These are phyloP conservation scores for Python bivittatus DNA, from an alignment of 2,113 vertebrate species.

Conservation along the genomic window DNA sequence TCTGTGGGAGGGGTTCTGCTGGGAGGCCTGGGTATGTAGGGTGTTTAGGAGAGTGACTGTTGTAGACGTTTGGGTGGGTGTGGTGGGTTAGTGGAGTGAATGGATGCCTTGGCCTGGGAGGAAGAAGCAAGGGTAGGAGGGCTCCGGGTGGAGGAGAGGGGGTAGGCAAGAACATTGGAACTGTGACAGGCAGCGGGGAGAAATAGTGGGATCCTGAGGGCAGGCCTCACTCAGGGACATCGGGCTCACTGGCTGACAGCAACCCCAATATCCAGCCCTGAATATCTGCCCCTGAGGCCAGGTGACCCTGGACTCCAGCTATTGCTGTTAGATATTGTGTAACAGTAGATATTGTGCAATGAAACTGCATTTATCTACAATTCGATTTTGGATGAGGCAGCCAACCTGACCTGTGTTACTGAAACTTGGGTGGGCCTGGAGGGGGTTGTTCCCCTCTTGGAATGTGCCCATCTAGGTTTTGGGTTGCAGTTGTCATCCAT, in stretches of 20 bases:
- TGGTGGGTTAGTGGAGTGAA: not conserved
- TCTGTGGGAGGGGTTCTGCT: not conserved
- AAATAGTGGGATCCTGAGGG: not conserved
- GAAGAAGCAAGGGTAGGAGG: not conserved
- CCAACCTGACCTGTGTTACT: too few relatives aligned
- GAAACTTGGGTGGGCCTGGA: not conserved
- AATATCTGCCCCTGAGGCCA: too few relatives aligned
- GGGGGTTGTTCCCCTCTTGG: not conserved
- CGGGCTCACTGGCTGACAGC: not conserved
- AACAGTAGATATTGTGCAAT: not conserved
- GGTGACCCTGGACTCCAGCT: not conserved
- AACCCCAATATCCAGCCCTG: too few relatives aligned
- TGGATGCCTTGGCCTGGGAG: not conserved
- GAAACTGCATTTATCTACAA: not conserved
- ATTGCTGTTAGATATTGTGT: too few relatives aligned
- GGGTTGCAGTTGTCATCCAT: not conserved
- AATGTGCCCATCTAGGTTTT: not conserved
- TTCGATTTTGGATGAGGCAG: too few relatives aligned
- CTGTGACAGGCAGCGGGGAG: too few relatives aligned
- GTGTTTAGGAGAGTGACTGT: not conserved
- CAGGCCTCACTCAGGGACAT: not conserved
- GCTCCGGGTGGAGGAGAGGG: not conserved
- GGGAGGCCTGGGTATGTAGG: too few relatives aligned
- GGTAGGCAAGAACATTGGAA: not conserved
- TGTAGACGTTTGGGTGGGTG: too few relatives aligned